Evolutionary conservation across 2,113 vertebrate genomes (phyloP), one percentile per base, ranked within the genome.

Genomic region (Hemiprocne comata): DNA sequence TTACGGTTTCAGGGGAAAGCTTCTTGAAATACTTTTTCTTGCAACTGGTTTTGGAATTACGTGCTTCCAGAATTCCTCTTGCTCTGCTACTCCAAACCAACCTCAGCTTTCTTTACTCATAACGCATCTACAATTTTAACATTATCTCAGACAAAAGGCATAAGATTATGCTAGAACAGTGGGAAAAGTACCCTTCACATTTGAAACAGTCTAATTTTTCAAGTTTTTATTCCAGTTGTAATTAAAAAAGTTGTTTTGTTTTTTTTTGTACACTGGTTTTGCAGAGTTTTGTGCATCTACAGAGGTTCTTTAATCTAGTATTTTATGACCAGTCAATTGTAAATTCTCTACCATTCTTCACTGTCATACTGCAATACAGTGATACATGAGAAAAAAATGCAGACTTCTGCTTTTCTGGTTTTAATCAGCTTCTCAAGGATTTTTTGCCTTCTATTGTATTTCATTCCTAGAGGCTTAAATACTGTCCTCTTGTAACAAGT

Each of bases 351-450:
- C 17, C 0, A 1, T 85, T 90, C 25, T 72, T 89, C 61, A 57
- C 21, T 87, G 33, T 89, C 33, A n/a, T 78, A 33, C 24, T 78
- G 34, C 53, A 93, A 14, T 62, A 80, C 17, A 28, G 50, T 64
- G 16, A 89, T 64, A 50, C 10, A 18, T 25, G 21, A 84, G 29
- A 51, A 73, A 48, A 48, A 90, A 92, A 85, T 40, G 46, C 64
- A 48, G 80, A 74, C 44, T 80, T 93, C 54, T 89, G 51, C 57
- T 94, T 89, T 94, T 91, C 75, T 78, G 40, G 38, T 84, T 94
- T 95, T 79, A 82, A 95, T 95, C 66, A 70, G 23, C 69, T 90
- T 96, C 76, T 78, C 67, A 86, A 91, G 42, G 54, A 70, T 70
- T 86, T 91, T 91, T 81, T 91, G 33, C 48, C n/a, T 88, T 89